These are phyloP conservation scores for Plecotus auritus DNA, from an alignment of 2,113 vertebrate genomes.

Conservation along the genomic window DNA sequence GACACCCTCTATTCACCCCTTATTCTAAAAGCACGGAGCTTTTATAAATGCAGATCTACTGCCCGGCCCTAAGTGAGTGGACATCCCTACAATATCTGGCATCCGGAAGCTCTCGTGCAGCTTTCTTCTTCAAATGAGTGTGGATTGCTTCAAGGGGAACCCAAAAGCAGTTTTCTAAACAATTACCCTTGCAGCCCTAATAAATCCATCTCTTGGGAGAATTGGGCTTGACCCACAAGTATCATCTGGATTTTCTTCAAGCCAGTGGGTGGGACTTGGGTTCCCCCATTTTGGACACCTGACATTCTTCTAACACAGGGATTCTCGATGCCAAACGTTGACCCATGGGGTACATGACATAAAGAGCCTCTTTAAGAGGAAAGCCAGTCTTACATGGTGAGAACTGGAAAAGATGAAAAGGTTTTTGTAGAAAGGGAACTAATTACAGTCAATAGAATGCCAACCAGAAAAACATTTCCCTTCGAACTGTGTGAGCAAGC, in stretches of 20 bases:
- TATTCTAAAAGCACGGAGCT: background rate
- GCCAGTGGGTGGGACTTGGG: background rate
- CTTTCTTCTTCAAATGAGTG: background rate
- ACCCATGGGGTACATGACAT: background rate
- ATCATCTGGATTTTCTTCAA: background rate
- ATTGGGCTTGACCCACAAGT: background rate
- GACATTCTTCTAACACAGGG: background rate
- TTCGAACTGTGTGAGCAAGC: background rate
- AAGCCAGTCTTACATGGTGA: background rate
- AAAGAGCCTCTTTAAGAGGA: background rate
- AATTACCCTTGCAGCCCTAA: background rate
- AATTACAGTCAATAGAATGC: background rate
- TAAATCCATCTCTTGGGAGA: background rate
- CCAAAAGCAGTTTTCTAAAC: background rate
- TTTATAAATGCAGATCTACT: background rate
- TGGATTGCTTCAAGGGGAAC: background rate
- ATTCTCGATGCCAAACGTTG: background rate
- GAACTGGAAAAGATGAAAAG: background rate
- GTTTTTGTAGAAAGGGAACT: background rate
- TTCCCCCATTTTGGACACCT: background rate
- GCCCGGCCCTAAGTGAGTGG: background rate
- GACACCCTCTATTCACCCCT: background rate
- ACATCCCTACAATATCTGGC: background rate
- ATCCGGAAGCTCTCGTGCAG: background rate
- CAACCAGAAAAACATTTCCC: conserved; percentile 4